Base-by-base conservation (phyloP, 2,888 invertebrate species). In the Drosophila putrida region DNA sequence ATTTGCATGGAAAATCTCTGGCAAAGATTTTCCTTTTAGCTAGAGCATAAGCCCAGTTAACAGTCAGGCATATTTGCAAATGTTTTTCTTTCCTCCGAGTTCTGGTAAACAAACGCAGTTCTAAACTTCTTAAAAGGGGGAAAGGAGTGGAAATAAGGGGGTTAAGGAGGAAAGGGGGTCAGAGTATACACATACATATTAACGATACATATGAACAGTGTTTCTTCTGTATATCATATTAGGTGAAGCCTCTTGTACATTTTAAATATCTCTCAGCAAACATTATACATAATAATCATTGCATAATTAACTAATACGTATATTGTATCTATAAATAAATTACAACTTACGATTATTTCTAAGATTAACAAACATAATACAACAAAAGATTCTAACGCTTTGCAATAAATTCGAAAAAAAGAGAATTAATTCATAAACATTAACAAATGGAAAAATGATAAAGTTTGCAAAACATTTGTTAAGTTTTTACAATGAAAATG, bases 401-500 rank as follows among this genome's bases (percentile, higher is more conserved):
- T 75, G 73, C 78, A 75, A 69, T 68, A 70, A 70, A 65, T 59
- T 66, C 46, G 54, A 31, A 31, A 31, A 2, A 31, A 31, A 65
- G 27, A 55, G 51, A 51, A 27, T 72, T 69, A 57, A 69, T 51
- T 49, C 49, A 28, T 44, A 35, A 58, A 44, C 49, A 64, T 35
- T 62, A 70, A 69, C 39, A 55, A 65, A 66, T 51, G 61, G 61
- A 64, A 69, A 67, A 70, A 66, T 33, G 55, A 89, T 78, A 81
- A 85, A 62, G 82, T 85, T 83, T 83, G 85, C 78, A 71, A 75
- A 88, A 75, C 75, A 75, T 89, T 89, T 85, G 85, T 85, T 85
- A 85, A 85, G 85, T 85, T 85, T 85, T 89, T 85, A 89, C 85
- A 88, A 88, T 87, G 88, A 70, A 66, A 68, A 66, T 70, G 54